These are phyloP conservation scores for Phymorhynchus buccinoides DNA, from an alignment of 1,140 invertebrate species.

Conservation along the genomic window DNA sequence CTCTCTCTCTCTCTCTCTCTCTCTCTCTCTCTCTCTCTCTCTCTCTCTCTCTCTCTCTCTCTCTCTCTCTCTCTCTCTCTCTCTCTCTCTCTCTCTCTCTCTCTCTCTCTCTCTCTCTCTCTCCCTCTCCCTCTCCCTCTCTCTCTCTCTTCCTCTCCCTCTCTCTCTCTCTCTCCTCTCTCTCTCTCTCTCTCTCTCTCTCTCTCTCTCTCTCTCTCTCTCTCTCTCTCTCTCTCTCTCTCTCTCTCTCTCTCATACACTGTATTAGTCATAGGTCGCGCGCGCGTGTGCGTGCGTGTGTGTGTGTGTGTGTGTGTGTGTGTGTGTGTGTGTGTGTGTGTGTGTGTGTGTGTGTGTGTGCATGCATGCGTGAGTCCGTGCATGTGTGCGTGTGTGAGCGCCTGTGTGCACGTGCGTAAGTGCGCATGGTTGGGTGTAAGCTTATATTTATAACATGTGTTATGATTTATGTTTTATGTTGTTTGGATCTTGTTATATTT, in stretches of 20 bases:
- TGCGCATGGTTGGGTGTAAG: too few relatives aligned
- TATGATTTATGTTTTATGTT: too few relatives aligned
- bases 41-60: not conserved
- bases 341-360: too few relatives aligned
- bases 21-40: not conserved
- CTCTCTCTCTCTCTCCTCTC: not conserved
- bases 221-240: constrained; percentile 1
- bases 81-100: not conserved
- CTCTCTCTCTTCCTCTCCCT: not conserved
- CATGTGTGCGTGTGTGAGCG: too few relatives aligned
- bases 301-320: not conserved
- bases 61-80: not conserved
- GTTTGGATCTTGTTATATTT: too few relatives aligned
- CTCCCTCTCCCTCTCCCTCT: not conserved
- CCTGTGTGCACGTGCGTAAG: too few relatives aligned
- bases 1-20: not conserved
- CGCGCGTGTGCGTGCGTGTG: too few relatives aligned
- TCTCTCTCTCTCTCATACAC: not conserved
- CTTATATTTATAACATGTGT: too few relatives aligned
- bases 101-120: not conserved
- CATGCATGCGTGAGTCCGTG: too few relatives aligned
- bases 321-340: not conserved
- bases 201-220: not conserved
- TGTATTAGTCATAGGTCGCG: not conserved
- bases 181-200: not conserved